Evolutionary conservation across 1,140 invertebrate species (phyloP).

Genomic region (Teleopsis dalmanni): DNA sequence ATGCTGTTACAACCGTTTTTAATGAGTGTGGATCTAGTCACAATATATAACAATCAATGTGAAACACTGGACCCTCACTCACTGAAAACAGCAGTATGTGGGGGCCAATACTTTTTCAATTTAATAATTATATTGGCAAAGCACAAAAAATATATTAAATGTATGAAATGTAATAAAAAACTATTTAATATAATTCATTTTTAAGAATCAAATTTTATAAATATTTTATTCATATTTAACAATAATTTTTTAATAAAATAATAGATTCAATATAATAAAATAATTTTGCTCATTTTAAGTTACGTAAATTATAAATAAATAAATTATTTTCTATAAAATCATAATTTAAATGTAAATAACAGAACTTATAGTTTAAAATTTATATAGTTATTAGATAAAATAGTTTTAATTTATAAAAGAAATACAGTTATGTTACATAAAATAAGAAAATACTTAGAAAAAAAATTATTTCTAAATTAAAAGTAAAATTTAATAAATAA

Average conservation of each 20-base stretch:
- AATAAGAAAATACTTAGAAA: neutral
- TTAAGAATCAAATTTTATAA: too few species aligned
- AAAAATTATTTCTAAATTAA: neutral
- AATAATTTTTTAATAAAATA: too few species aligned
- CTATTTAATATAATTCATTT: too few species aligned
- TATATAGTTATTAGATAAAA: neutral
- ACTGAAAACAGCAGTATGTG: conserved; percentile 42
- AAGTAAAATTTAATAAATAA: neutral
- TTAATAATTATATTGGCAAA: too few species aligned
- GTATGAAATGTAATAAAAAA: too few species aligned
- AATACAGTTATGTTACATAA: neutral
- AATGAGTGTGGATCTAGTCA: conserved; percentile 47
- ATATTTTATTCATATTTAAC: too few species aligned
- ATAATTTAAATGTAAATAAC: neutral
- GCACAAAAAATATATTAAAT: neutral
- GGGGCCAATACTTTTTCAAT: too few species aligned
- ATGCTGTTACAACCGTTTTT: conserved; percentile 40
- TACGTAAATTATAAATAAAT: too few species aligned
- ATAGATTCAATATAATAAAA: too few species aligned
- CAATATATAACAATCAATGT: conserved; percentile 37
- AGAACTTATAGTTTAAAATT: neutral
- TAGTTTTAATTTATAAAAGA: neutral
- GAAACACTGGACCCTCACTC: conserved; percentile 45
- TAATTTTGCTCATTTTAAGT: too few species aligned
- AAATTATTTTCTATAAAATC: neutral